Conservation (phyloP, 2,113 vertebrate species). For the Circaetus gallicus region DNA sequence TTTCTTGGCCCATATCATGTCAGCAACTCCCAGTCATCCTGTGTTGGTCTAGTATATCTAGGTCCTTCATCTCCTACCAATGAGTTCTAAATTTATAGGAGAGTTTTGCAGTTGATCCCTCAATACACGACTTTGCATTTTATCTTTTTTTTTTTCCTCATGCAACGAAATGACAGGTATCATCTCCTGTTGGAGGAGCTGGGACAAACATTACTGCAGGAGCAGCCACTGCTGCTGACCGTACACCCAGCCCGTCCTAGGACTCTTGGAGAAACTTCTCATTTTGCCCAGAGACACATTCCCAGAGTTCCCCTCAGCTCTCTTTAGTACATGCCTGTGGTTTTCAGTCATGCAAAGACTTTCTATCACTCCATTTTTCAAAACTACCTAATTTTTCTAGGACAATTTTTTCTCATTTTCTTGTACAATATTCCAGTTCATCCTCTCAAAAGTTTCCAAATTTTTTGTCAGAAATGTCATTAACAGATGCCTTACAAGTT, state of each 20-base stretch:
- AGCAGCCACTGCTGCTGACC: not conserved
- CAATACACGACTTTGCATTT: not conserved
- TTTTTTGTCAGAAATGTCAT: not conserved
- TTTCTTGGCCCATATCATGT: not conserved
- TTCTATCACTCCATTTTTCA: not conserved
- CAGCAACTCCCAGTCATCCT: not conserved
- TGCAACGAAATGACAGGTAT: not conserved
- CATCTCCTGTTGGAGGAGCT: not conserved
- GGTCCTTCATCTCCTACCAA: not conserved
- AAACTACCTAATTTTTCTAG: not conserved
- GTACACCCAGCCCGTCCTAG: accelerated
- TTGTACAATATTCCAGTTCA: not conserved
- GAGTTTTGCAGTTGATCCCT: not conserved
- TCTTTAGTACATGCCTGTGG: not conserved
- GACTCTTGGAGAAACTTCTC: not conserved
- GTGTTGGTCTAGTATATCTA: not conserved
- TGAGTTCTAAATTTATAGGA: not conserved
- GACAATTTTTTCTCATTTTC: not conserved
- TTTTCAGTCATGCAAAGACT: not conserved
- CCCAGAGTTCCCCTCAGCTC: not conserved
- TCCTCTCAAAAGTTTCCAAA: not conserved
- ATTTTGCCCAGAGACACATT: not conserved
- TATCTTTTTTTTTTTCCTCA: accelerated
- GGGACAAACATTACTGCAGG: not conserved
- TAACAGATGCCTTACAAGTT: not conserved